Base-by-base conservation (phyloP, 2,113 vertebrate genomes). In the Channa maculata region DNA sequence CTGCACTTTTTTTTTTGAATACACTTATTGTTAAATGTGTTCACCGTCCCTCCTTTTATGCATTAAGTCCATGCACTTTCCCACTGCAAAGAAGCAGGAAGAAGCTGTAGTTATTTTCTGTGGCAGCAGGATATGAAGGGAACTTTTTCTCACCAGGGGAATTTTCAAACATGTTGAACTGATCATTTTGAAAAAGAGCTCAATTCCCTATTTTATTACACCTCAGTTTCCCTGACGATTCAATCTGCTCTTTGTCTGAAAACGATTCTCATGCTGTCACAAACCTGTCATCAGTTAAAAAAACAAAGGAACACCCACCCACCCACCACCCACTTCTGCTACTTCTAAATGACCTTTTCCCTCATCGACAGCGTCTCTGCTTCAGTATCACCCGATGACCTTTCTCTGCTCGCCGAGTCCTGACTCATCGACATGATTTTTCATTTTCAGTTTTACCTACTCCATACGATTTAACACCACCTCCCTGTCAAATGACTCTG, bases 251-350 rank as follows among this genome's bases (percentile, higher is more conserved):
- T 64, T 34, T 61, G 54, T 57, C 60, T 80, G 46, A 76, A 67
- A 76, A 58, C 61, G 69, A 82, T 70, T 3, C 41, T 79, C 66
- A 43, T 4, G 45, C 33, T 46, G 45, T 61, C 49, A 62, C 46
- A 48, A 72, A 67, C 36, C 51, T 72, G 37, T 80, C 59, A 78
- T 84, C 67, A 62, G 43, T 11, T 5, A 36, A 33, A 39, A 24
- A 24, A 24, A 24, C 24, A 24, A 15, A 5, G 2, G 14, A 46
- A 70, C 14, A 1, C 68, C 53, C 34, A 64, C 62, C 11, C 52
- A 41, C 9, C 63, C 44, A 43, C 52, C 50, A 54, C 36, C 72
- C 78, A 61, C 10, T 24, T 24, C 24, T 36, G 9, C 50, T 34
- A 48, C 34, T 43, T 53, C 38, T 50, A 71, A 83, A 79, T 71